phyloP scores from a whole-genome alignment of 2,797 vertebrate genomes.

The Artibeus lituratus region DNA sequence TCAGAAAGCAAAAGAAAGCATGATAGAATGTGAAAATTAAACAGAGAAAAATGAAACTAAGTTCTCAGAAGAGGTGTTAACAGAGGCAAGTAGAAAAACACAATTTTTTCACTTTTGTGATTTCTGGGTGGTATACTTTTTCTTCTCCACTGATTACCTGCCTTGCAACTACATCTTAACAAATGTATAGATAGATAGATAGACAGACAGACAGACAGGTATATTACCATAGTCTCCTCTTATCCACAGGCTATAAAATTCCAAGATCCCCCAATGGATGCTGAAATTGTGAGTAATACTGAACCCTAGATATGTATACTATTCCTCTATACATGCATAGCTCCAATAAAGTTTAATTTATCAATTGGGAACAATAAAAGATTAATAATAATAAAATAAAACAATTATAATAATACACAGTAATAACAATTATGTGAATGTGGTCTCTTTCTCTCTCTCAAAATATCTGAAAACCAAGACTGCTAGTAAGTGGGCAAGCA shows the following conservation, averaged over 20 bases:
- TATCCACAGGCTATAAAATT: not conserved
- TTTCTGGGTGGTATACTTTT: not conserved
- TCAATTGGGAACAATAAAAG: not conserved
- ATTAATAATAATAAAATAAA: not conserved
- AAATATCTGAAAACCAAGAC: not conserved
- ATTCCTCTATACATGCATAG: not conserved
- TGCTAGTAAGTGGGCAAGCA: not conserved
- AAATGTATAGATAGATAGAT: not conserved
- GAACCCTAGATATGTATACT: not conserved
- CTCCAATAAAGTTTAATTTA: not conserved
- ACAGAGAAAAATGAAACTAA: not conserved
- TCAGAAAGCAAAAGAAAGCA: constrained; percentile 5
- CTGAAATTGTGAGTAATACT: not conserved
- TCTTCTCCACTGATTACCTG: not conserved
- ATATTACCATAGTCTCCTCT: not conserved
- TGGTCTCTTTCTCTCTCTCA: not conserved
- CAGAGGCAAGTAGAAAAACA: not conserved
- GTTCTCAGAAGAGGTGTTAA: not conserved
- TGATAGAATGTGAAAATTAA: not conserved
- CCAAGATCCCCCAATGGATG: not conserved
- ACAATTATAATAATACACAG: not conserved
- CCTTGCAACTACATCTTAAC: not conserved
- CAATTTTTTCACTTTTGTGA: not conserved
- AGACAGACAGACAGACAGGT: too few species aligned
- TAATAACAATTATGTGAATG: not conserved